phyloP scores from a whole-genome alignment of 1,140 invertebrate species.

The Melipona quadrifasciata region DNA sequence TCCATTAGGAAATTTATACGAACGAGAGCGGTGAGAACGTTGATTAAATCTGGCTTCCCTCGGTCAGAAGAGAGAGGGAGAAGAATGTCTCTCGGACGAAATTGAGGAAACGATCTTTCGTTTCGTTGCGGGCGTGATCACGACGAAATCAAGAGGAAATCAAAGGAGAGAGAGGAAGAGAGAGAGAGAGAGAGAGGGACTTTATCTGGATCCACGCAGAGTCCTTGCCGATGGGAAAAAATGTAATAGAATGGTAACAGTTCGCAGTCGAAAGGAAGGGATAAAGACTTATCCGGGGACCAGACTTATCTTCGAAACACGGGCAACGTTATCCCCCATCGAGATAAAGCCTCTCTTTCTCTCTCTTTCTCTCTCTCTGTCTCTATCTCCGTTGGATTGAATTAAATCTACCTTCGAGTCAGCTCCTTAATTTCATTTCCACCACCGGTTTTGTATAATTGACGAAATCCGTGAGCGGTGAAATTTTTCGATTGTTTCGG shows the following conservation, averaged over 20 bases:
- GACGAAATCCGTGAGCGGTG: slow-evolving; percentile 8
- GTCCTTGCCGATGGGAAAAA: slow-evolving; percentile 38
- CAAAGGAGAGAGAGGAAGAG: too few relatives aligned
- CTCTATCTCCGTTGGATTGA: slow-evolving; percentile 31
- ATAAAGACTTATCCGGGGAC: slow-evolving; percentile 53
- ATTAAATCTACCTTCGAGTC: slow-evolving; percentile 56
- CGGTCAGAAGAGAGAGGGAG: not conserved
- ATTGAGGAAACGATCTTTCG: slow-evolving; percentile 60
- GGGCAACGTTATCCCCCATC: slow-evolving; percentile 54
- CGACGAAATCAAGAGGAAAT: slow-evolving; percentile 8
- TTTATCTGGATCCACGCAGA: slow-evolving; percentile 60
- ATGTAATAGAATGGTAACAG: slow-evolving; percentile 60
- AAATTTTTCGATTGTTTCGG: slow-evolving; percentile 38
- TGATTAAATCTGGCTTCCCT: slow-evolving; percentile 59
- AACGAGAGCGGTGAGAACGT: slow-evolving; percentile 9
- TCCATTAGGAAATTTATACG: slow-evolving; percentile 66
- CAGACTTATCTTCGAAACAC: slow-evolving; percentile 62
- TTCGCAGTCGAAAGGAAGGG: slow-evolving; percentile 43
- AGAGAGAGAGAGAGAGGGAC: not conserved
- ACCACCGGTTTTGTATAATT: slow-evolving; percentile 38
- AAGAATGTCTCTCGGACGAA: slow-evolving; percentile 55
- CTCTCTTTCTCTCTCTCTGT: not conserved
- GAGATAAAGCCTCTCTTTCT: slow-evolving; percentile 42
- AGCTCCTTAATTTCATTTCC: slow-evolving; percentile 42
- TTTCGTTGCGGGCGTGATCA: slow-evolving; percentile 53